phyloP scores from a whole-genome alignment of 1,140 invertebrate species.

The Nasonia longicornis region DNA sequence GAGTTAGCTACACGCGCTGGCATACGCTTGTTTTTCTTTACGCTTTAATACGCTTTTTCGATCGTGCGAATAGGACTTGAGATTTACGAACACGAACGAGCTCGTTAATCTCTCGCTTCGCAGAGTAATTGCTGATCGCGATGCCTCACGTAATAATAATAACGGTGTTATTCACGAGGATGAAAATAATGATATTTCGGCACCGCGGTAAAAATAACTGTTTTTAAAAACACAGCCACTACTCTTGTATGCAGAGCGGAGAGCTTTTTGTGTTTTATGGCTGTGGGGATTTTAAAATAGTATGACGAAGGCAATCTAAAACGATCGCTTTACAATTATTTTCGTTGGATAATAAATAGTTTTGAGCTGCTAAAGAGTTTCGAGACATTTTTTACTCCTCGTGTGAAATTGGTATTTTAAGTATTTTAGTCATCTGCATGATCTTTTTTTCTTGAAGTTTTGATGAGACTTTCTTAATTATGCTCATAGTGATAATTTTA shows the following conservation, averaged over 20 bases:
- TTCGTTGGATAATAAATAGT: constrained; percentile 4
- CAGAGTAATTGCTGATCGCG: neutral
- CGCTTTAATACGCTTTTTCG: neutral
- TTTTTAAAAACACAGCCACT: constrained; percentile 18
- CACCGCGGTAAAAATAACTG: constrained; percentile 16
- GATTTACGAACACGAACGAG: neutral
- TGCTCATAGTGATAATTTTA: neutral
- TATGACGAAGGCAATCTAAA: neutral
- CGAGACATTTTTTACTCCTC: neutral
- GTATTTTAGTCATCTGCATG: neutral
- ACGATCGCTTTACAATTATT: constrained; percentile 17
- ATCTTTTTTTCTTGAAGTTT: constrained; percentile 10
- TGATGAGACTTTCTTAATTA: constrained; percentile 13
- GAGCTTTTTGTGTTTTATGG: constrained; percentile 19
- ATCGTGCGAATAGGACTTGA: neutral
- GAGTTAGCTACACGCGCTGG: neutral
- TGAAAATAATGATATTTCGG: constrained; percentile 19
- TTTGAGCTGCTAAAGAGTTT: constrained; percentile 9
- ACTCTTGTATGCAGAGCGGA: neutral
- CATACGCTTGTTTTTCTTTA: constrained; percentile 11
- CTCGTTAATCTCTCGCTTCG: neutral
- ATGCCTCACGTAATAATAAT: neutral
- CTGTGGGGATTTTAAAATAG: constrained; percentile 32
- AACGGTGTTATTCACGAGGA: neutral
- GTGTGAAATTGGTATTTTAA: neutral